Base-by-base conservation (phyloP, 2,113 vertebrate species). In the Planiliza haematocheilus region DNA sequence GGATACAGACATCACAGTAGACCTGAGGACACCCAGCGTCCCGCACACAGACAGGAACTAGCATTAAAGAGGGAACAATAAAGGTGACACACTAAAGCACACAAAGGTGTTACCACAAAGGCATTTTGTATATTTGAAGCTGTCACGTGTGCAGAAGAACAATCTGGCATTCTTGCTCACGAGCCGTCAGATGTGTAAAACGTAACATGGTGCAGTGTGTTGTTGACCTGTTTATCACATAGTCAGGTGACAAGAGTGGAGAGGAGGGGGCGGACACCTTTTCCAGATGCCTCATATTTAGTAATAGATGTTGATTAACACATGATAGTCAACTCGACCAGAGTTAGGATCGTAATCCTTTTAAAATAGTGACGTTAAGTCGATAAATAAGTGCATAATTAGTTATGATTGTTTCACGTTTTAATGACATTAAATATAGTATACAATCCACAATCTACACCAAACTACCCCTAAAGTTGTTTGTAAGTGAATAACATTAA, bases 261-360 rank as follows among this genome's bases (percentile, higher is more conserved):
- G n/a, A n/a, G 61, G 38, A n/a, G 37, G 18, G 62, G 39, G 59
- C 36, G 17, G 64, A 53, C 11, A 20, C 10, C 37, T 48, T 11
- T 84, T 91, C 88, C 67, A 84, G 88, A 87, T 74, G 74, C 59
- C 87, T 88, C 82, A 64, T n/a, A n/a, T n/a, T n/a, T n/a, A n/a
- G n/a, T n/a, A n/a, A n/a, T n/a, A n/a, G n/a, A n/a, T n/a, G n/a
- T n/a, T n/a, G n/a, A n/a, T n/a, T n/a, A n/a, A n/a, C n/a, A n/a
- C n/a, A n/a, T n/a, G n/a, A n/a, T n/a, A n/a, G n/a, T n/a, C n/a
- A n/a, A n/a, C n/a, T n/a, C n/a, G n/a, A n/a, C n/a, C n/a, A n/a
- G n/a, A n/a, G n/a, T n/a, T n/a, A n/a, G n/a, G n/a, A n/a, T n/a
- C n/a, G n/a, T n/a, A n/a, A n/a, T n/a, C n/a, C n/a, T n/a, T n/a